phyloP scores from a whole-genome alignment of 1,140 invertebrate genomes.

The Oncopodura yosiiana region DNA sequence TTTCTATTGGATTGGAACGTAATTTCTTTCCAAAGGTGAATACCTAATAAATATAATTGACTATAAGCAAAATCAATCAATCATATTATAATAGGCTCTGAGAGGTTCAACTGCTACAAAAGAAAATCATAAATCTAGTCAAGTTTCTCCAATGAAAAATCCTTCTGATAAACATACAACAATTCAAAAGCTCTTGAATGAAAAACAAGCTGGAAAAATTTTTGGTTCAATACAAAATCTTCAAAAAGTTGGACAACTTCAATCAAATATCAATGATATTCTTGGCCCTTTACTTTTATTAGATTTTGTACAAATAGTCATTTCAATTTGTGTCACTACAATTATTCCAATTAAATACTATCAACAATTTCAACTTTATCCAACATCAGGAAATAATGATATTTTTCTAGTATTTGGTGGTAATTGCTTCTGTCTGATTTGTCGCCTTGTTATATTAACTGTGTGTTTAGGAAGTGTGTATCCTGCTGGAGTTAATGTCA shows the following conservation, averaged over 20 bases:
- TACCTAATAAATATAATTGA: not conserved
- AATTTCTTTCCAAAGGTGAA: too few species aligned
- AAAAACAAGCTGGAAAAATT: not conserved
- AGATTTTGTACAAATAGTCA: slow-evolving; percentile 15
- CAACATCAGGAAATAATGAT: too few species aligned
- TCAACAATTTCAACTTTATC: slow-evolving; percentile 8
- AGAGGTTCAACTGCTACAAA: too few species aligned
- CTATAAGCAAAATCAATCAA: too few species aligned
- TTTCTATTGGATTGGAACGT: not conserved
- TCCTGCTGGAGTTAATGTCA: not conserved
- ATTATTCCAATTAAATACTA: slow-evolving; percentile 19
- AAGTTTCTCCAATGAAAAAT: not conserved
- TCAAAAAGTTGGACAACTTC: slow-evolving; percentile 8
- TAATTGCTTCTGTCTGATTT: not conserved
- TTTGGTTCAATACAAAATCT: not conserved
- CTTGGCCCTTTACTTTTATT: slow-evolving; percentile 15
- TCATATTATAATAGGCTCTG: too few species aligned
- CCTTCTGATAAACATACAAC: not conserved
- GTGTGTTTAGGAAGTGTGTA: slow-evolving; percentile 23
- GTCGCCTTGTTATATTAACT: slow-evolving; percentile 11
- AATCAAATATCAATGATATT: slow-evolving; percentile 6
- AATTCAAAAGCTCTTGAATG: not conserved
- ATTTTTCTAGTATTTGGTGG: not conserved
- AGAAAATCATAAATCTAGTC: not conserved
- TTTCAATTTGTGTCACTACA: slow-evolving; percentile 12